Evolutionary conservation across 1,140 invertebrate species (phyloP).

Genomic region (Belonocnema kinseyi): DNA sequence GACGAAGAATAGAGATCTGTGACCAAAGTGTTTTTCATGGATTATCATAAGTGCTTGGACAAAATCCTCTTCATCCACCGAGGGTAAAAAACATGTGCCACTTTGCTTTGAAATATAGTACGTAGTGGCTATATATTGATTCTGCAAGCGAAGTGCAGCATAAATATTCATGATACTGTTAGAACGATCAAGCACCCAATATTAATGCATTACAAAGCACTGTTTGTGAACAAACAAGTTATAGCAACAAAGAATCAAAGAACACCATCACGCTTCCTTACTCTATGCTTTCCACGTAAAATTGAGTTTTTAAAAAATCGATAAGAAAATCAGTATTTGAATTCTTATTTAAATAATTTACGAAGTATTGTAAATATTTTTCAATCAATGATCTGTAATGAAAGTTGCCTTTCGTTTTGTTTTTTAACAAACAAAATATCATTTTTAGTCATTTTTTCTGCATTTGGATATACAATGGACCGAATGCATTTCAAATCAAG

Average conservation of each 20-base stretch:
- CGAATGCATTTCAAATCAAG: too few species aligned
- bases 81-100: constrained; percentile 42
- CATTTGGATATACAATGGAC: too few species aligned
- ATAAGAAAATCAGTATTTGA: too few species aligned
- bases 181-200: constrained; percentile 56
- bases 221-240: constrained; percentile 43
- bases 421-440: too few species aligned
- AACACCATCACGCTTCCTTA: background rate
- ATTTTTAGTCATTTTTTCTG: too few species aligned
- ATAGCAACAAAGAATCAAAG: constrained; percentile 21
- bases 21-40: constrained; percentile 46
- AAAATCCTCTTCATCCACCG: constrained; percentile 44
- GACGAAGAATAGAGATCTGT: constrained; percentile 8
- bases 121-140: constrained; percentile 58
- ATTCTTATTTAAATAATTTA: too few species aligned
- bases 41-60: constrained; percentile 38
- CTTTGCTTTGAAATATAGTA: constrained; percentile 44
- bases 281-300: background rate
- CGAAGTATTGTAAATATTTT: too few species aligned
- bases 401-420: too few species aligned
- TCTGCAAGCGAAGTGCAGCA: constrained; percentile 55
- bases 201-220: constrained; percentile 35
- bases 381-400: too few species aligned
- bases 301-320: background rate
- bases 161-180: constrained; percentile 71